Conservation (phyloP, 2,113 vertebrate species). For the Coryphaenoides rupestris region DNA sequence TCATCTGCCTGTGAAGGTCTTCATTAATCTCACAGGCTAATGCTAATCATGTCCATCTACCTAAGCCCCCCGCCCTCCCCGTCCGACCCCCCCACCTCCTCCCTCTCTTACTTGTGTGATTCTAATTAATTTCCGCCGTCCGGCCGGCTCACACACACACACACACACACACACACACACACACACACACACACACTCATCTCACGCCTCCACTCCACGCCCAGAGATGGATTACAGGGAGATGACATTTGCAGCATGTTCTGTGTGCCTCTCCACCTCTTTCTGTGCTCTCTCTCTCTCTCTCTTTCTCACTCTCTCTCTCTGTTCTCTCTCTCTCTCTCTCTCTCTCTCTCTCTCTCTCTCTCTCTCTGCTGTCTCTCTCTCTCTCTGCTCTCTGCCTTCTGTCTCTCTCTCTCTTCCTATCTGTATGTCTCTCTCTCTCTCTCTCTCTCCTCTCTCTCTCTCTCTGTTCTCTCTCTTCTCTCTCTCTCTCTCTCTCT, state of each 20-base stretch:
- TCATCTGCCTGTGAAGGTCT: slow-evolving; percentile 82
- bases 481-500: no score
- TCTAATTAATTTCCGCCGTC: slow-evolving; percentile 86
- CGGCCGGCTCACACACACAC: slow-evolving; percentile 36
- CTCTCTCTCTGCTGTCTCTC: no score
- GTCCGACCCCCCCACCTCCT: no score
- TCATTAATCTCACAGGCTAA: slow-evolving; percentile 86
- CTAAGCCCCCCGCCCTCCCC: slow-evolving; percentile 62
- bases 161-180: not conserved
- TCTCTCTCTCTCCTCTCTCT: no score
- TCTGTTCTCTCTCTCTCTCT: no score
- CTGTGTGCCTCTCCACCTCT: not conserved
- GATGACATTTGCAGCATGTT: slow-evolving; percentile 15
- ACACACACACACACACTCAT: not conserved
- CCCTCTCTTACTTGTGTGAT: slow-evolving; percentile 79
- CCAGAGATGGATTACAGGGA: slow-evolving; percentile 6
- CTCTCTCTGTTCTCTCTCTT: no score
- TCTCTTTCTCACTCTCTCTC: no score
- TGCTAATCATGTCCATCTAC: slow-evolving; percentile 86
- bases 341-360: no score
- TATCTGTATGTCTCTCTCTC: no score
- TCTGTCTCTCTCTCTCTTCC: no score
- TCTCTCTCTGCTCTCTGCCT: no score
- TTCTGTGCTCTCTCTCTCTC: not conserved
- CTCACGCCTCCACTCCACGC: slow-evolving; percentile 16